Evolutionary conservation across 2,113 vertebrate species (phyloP), one percentile per base, ranked within the genome.

Genomic region (Rhinoptilus africanus): DNA sequence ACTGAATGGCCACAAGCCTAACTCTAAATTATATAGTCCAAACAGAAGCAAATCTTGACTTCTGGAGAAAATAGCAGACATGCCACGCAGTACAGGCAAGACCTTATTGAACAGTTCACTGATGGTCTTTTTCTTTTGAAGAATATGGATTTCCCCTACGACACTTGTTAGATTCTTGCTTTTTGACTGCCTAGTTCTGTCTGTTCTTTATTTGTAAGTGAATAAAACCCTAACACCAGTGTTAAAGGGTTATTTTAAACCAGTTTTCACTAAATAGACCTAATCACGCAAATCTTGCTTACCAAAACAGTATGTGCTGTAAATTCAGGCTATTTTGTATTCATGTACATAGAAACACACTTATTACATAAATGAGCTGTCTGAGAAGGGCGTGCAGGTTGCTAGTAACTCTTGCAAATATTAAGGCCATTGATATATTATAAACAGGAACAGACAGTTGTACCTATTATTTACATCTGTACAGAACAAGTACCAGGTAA

Each of bases 251-350:
- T 79, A 45, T 87, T 89, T 85, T 59, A 76, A 87, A 62, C 11
- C 2, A 16, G 39, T 63, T 92, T 68, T 92, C 6, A 85, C 63
- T 79, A 47, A 73, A 78, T 14, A 92, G 80, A 83, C 43, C 34
- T 95, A 56, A 73, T 89, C 10, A 17, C 45, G 68, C 41, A 95
- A 77, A 91, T 75, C 51, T 67, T 64, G 27, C 66, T 72, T 76
- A 78, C n/a, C 51, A 47, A 86, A 93, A 66, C 3, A 88, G 24
- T 75, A 62, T 53, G 23, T 59, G 67, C 80, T 95, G 18, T 89
- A 92, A 93, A 89, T 82, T 76, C 78, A 96, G 67, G 20, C 85
- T 67, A 11, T 27, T 85, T 86, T 92, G 20, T 90, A 79, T 86
- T 78, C 37, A 14, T n/a, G 8, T 80, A 30, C 45, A 43, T n/a